Evolutionary conservation across 2,888 invertebrate genomes (phyloP).

Genomic region (Eutolmus rufibarbis): DNA sequence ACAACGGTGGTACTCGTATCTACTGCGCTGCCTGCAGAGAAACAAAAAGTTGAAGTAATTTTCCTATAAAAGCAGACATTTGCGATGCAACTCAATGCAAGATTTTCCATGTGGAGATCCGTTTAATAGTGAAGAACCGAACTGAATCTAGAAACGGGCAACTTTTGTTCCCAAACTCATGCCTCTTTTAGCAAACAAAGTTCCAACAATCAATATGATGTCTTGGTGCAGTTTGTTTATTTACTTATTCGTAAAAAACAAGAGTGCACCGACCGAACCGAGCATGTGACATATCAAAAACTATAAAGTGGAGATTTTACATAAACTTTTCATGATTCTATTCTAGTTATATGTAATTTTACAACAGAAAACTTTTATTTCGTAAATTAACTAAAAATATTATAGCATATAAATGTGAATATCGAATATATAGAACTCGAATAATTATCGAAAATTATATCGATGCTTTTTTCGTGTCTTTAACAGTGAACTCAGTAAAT

Average conservation of each 20-base stretch:
- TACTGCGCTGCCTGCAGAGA: not conserved
- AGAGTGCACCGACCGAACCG: not conserved
- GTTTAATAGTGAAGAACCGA: not conserved
- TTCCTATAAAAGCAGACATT: not conserved
- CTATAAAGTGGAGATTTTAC: not conserved
- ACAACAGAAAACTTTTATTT: not conserved
- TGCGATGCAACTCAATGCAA: not conserved
- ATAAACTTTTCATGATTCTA: too few relatives aligned
- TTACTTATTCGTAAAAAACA: too few relatives aligned
- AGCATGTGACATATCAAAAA: not conserved
- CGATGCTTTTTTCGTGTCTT: too few relatives aligned
- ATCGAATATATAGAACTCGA: too few relatives aligned
- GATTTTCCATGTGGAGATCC: not conserved
- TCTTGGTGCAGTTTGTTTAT: not conserved
- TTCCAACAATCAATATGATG: not conserved
- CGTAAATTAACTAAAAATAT: too few relatives aligned
- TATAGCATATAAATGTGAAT: too few relatives aligned
- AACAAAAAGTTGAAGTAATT: not conserved
- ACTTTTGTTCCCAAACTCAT: not conserved
- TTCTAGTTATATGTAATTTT: not conserved
- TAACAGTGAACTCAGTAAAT: too few relatives aligned
- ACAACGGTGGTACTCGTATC: not conserved
- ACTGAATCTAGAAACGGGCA: not conserved
- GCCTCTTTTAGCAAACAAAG: not conserved
- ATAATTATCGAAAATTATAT: too few relatives aligned